Evolutionary conservation across 2,113 vertebrate species (phyloP).

Genomic region (Neotragus moschatus): DNA sequence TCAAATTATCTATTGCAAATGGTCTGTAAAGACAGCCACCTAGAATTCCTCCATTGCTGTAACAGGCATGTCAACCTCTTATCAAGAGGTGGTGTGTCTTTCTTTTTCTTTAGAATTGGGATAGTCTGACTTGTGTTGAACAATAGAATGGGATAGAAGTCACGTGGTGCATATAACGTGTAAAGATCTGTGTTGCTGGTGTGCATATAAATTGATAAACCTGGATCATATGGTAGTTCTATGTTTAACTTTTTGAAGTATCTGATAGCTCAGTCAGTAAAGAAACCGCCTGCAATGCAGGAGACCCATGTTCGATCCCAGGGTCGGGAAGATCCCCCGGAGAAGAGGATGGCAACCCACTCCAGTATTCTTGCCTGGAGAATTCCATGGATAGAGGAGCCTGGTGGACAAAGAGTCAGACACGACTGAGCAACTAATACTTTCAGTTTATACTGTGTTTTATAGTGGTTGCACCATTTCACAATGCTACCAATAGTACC

Average conservation of each 20-base stretch:
- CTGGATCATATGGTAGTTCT: background rate
- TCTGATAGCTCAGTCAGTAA: background rate
- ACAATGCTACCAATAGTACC: background rate
- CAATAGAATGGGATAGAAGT: background rate
- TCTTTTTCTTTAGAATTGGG: background rate
- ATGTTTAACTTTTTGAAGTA: background rate
- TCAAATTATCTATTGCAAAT: background rate
- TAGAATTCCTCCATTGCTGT: background rate
- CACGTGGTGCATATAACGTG: background rate
- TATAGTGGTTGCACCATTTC: background rate
- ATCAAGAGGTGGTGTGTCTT: background rate
- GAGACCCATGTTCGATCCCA: background rate
- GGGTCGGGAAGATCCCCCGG: background rate
- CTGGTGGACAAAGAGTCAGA: background rate
- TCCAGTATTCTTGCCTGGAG: background rate
- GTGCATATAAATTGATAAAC: background rate
- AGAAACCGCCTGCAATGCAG: background rate
- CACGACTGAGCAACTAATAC: background rate
- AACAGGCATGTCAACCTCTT: background rate
- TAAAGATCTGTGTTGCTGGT: background rate
- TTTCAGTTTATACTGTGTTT: background rate
- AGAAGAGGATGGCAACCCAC: background rate
- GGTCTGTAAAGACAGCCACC: background rate
- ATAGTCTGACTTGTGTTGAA: background rate
- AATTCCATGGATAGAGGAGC: background rate